Evolutionary conservation across 2,888 invertebrate species (phyloP), one percentile per base, ranked within the genome.

Genomic region (Microctonus hyperodae): DNA sequence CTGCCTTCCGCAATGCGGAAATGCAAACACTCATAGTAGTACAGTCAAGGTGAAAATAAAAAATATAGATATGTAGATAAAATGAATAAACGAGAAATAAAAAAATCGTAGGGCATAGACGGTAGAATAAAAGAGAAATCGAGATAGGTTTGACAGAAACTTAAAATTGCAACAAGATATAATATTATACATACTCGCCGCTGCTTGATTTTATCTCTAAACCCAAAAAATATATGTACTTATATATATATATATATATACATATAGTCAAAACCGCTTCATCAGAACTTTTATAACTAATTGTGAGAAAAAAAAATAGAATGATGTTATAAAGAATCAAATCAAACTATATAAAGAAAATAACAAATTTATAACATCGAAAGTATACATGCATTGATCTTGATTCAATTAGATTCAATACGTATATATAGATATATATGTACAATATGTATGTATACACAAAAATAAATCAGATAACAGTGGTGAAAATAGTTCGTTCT

Each of bases 141-240:
- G 51, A 63, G 33, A 56, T 31, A 28, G 16, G 44, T 44, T 20
- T 16, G 16, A 66, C 25, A 66, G 23, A 53, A 55, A 65, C 50
- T 16, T 58, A 22, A 58, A 31, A 58, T 58, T 58, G 58, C 37
- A 58, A 58, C 25, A 58, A 40, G 58, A 40, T 58, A 58, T 22
- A 44, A 35, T 40, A 9, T 16, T 44, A 16, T 20, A 16, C 44
- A 44, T 16, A 7, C 7, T n/a, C 44, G 16, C 7, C 6, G n/a
- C 44, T 16, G 16, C 44, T 44, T 44, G n/a, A 44, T 44, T 44
- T 44, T 44, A 44, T 44, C 44, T 44, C 44, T 44, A 16, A 9
- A 16, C 44, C 16, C 44, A 16, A 44, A 44, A 44, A 44, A 44
- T 44, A n/a, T 44, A 44, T 16, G 9, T 11, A 13, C 11, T 37